phyloP scores from a whole-genome alignment of 2,888 invertebrate genomes.

The Erebia epiphron region DNA sequence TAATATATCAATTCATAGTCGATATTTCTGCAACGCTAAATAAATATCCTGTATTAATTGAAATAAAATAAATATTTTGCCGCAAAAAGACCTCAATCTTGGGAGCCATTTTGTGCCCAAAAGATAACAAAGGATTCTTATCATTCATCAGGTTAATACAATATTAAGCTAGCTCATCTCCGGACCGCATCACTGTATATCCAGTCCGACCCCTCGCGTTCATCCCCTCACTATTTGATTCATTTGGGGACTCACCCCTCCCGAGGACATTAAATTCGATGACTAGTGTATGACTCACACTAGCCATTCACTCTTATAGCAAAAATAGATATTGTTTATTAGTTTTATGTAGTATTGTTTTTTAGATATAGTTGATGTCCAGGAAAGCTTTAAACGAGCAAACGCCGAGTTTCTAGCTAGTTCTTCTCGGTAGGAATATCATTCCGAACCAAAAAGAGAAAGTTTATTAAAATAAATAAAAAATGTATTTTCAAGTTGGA shows the following conservation, averaged over 20 bases:
- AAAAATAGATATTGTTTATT: not conserved
- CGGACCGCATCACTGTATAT: constrained; percentile 17
- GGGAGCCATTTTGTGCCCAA: not conserved
- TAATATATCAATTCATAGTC: too few species aligned
- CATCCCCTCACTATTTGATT: constrained; percentile 36
- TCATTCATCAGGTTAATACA: constrained; percentile 24
- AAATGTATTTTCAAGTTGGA: too few species aligned
- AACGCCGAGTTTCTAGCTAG: too few species aligned
- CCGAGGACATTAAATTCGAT: constrained; percentile 24
- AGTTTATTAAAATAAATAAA: too few species aligned
- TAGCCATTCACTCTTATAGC: not conserved
- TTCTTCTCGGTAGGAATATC: too few species aligned
- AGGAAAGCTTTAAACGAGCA: too few species aligned
- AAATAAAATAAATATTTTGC: too few species aligned
- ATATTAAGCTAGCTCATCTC: constrained; percentile 19
- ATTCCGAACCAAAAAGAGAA: too few species aligned
- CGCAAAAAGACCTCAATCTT: not conserved
- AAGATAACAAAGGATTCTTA: not conserved
- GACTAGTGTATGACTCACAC: constrained; percentile 27
- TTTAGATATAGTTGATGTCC: too few species aligned
- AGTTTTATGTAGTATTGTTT: not conserved
- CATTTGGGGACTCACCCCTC: constrained; percentile 36
- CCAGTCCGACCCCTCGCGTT: constrained; percentile 25
- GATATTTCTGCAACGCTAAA: too few species aligned
- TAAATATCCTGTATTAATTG: too few species aligned